Evolutionary conservation across 2,113 vertebrate species (phyloP).

Genomic region (Gymnobelideus leadbeateri): DNA sequence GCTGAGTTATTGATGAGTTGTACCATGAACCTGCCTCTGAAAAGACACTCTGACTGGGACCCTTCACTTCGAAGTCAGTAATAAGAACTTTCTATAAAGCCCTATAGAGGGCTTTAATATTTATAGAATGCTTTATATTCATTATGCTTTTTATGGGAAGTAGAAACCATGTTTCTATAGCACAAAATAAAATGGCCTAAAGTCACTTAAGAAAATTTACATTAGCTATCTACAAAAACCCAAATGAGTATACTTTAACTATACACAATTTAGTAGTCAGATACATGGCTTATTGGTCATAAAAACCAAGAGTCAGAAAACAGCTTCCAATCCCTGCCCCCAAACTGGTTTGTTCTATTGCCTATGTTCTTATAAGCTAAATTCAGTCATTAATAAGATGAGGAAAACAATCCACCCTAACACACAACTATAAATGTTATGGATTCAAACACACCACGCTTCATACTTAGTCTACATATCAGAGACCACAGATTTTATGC

Average conservation of each 20-base stretch:
- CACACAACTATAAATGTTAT: not conserved
- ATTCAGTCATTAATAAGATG: not conserved
- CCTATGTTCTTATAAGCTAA: not conserved
- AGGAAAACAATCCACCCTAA: not conserved
- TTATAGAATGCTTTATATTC: not conserved
- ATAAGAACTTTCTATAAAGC: too few species aligned
- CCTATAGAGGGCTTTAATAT: not conserved
- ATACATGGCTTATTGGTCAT: not conserved
- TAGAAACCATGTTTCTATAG: constrained; percentile 8
- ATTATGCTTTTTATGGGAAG: not conserved
- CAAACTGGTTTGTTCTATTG: not conserved
- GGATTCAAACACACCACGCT: not conserved
- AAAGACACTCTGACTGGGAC: constrained; percentile 5
- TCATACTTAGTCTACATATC: not conserved
- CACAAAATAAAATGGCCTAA: constrained; percentile 21
- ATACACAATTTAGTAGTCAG: not conserved
- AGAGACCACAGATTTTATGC: not conserved
- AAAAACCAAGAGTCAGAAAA: not conserved
- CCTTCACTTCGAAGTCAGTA: constrained; percentile 34
- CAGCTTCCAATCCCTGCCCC: not conserved
- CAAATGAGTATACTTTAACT: not conserved
- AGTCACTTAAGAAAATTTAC: constrained; percentile 34
- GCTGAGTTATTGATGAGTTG: not conserved
- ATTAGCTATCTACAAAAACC: constrained; percentile 25
- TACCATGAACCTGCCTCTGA: not conserved